Evolutionary conservation across 2,113 vertebrate species (phyloP).

Genomic region (Mesembrinibis cayennensis): DNA sequence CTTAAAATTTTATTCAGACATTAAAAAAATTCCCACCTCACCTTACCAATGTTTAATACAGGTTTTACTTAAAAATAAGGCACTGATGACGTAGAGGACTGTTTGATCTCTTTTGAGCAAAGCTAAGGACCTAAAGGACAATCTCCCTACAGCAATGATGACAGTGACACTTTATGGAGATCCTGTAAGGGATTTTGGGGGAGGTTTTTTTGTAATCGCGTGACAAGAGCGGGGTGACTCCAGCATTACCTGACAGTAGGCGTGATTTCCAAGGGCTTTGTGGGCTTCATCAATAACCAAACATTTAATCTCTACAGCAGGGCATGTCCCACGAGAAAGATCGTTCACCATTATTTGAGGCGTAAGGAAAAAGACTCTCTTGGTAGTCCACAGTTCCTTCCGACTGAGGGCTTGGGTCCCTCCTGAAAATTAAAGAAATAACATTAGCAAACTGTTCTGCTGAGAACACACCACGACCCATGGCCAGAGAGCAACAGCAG

Average conservation of each 20-base stretch:
- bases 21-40: not conserved
- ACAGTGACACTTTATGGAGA: not conserved
- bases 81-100: accelerated
- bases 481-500: accelerated
- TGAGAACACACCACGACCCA: not conserved
- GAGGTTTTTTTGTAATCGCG: accelerated
- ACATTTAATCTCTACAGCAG: slow-evolving; percentile 86
- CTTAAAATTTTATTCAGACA: not conserved
- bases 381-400: slow-evolving; percentile 82
- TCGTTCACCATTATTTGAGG: slow-evolving; percentile 98
- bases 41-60: not conserved
- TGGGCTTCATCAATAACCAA: slow-evolving; percentile 96
- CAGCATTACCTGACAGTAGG: slow-evolving; percentile 90
- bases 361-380: slow-evolving; percentile 91
- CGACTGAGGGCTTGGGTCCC: slow-evolving; percentile 83
- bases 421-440: slow-evolving; percentile 70
- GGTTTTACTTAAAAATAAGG: not conserved
- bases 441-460: accelerated
- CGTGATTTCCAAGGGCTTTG: slow-evolving; percentile 93
- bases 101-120: not conserved
- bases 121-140: not conserved
- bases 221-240: no score
- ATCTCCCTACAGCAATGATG: not conserved
- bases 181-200: accelerated
- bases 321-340: slow-evolving; percentile 87